Evolutionary conservation across 1,140 invertebrate species (phyloP).

Genomic region (Macrotrachela quadricornifera): DNA sequence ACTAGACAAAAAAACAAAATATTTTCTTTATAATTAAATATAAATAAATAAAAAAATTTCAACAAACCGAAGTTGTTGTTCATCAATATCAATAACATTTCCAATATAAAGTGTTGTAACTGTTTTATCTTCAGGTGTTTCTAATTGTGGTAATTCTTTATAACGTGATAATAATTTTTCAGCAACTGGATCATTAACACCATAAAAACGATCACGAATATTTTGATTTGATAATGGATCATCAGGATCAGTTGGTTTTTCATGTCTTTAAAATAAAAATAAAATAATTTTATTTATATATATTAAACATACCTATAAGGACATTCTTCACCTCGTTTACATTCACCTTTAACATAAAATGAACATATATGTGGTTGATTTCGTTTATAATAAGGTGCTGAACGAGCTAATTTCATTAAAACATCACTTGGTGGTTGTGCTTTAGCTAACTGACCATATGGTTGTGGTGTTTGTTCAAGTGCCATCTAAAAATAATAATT

Average conservation of each 20-base stretch:
- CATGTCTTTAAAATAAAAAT: constrained; percentile 42
- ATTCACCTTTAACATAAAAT: constrained; percentile 99
- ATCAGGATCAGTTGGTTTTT: constrained; percentile 96
- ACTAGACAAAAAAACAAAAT: not conserved
- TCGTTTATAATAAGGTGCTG: constrained; percentile 91
- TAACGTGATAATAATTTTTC: constrained; percentile 82
- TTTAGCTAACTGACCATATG: constrained; percentile 15
- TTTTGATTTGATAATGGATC: constrained; percentile 97
- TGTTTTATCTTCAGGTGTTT: constrained; percentile 77
- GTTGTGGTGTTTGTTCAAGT: too few species aligned
- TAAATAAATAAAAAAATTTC: too few species aligned
- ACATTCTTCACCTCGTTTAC: constrained; percentile 93
- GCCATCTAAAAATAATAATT: too few species aligned
- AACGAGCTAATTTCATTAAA: constrained; percentile 74
- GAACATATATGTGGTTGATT: constrained; percentile 97
- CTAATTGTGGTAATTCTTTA: constrained; percentile 69
- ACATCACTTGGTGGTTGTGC: constrained; percentile 46
- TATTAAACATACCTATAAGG: constrained; percentile 44
- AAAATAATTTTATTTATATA: too few species aligned
- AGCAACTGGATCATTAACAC: constrained; percentile 92
- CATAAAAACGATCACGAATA: constrained; percentile 93
- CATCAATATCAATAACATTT: constrained; percentile 32
- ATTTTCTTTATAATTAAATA: too few species aligned
- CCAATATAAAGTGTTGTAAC: constrained; percentile 89
- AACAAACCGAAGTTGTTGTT: not conserved